Conservation (phyloP, 2,888 invertebrate species). For the Polydrusus cervinus region DNA sequence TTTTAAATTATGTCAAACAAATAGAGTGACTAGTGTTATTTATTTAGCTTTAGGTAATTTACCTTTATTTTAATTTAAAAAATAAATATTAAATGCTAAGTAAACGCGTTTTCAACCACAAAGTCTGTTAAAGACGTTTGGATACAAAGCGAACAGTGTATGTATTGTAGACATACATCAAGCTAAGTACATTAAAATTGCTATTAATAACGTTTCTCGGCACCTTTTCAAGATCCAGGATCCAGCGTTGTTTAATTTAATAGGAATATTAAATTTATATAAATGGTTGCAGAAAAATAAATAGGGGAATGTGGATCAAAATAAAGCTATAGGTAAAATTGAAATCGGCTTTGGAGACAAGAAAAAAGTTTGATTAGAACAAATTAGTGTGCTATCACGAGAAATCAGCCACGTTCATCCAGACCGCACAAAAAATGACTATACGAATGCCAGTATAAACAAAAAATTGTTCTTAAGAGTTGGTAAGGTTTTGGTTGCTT, state of each 20-base stretch:
- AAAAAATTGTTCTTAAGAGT: too few relatives aligned
- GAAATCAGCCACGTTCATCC: too few relatives aligned
- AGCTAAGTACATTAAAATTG: constrained; percentile 32
- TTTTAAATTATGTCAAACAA: too few relatives aligned
- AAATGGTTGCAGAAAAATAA: not conserved
- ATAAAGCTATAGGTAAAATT: too few relatives aligned
- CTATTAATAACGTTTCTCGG: constrained; percentile 36
- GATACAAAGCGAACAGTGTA: constrained; percentile 21
- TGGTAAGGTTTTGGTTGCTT: too few relatives aligned
- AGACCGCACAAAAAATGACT: too few relatives aligned
- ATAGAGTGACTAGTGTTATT: too few relatives aligned
- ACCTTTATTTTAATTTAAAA: not conserved
- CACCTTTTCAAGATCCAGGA: constrained; percentile 26
- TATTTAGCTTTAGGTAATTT: too few relatives aligned
- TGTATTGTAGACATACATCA: constrained; percentile 31
- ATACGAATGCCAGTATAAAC: too few relatives aligned
- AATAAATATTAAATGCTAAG: not conserved
- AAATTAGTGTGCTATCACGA: too few relatives aligned
- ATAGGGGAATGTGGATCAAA: not conserved
- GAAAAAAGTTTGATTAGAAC: not conserved
- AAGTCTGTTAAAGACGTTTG: constrained; percentile 22
- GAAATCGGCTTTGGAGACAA: too few relatives aligned
- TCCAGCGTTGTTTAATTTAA: constrained; percentile 14
- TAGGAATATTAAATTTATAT: not conserved
- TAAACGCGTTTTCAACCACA: constrained; percentile 16